Evolutionary conservation across 2,888 invertebrate species (phyloP), one percentile per base, ranked within the genome.

Genomic region (Lamproptera curius): DNA sequence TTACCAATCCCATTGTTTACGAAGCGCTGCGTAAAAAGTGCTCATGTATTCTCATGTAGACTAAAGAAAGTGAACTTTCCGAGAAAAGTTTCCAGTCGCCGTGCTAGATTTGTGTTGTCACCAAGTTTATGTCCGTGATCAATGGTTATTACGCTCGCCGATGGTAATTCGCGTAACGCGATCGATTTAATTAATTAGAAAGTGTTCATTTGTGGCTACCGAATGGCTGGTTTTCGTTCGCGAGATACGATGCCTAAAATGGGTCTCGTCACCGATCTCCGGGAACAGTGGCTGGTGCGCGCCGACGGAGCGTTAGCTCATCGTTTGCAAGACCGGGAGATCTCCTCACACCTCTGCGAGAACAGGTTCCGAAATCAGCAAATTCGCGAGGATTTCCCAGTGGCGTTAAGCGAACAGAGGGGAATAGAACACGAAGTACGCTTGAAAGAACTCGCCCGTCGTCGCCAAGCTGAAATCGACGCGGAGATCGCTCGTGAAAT

Each of bases 251-350:
- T 87, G 86, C 87, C 87, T 5, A 87, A 87, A 65, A 68, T 83
- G 42, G 87, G 87, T 51, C 87, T 78, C 53, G 87, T 87, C 55
- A 86, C 83, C 14, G 87, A 85, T 49, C 63, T 87, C 35, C 75
- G 86, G 23, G 84, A 87, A 63, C 86, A 87, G 65, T 88, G 88
- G 88, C 62, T 88, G 48, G 86, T 88, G 57, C 75, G 86, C 1
- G 59, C 87, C 1, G 88, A 88, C 55, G 87, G 86, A 0, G 87
- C 86, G 17, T 71, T 88, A 35, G 88, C 88, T 4, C 83, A 87
- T 56, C 76, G 82, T 2, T 65, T 88, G 35, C 88, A 88, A 56
- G 88, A 88, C 61, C 78, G 86, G 1, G 88, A 88, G 61, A 88
- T 88, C 46, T 84, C 84, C 0, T 79, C 85, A 2, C 88, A 87